phyloP scores from a whole-genome alignment of 2,888 invertebrate genomes.

The Tenthredo notha region DNA sequence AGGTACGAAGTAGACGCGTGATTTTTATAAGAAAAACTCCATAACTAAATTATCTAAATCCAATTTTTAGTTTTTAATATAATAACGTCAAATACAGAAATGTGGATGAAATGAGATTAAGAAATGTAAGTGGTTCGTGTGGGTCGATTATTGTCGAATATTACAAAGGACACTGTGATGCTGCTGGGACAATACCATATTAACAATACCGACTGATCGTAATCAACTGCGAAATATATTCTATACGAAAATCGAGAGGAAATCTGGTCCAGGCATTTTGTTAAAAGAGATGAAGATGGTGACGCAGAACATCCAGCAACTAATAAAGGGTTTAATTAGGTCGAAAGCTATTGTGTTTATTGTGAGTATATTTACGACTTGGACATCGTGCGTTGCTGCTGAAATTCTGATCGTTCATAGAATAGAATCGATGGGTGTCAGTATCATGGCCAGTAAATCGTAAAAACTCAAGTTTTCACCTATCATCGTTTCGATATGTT shows the following conservation, averaged over 20 bases:
- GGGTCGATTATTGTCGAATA: slow-evolving; percentile 2
- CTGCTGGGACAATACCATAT: slow-evolving; percentile 12
- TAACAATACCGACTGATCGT: neutral
- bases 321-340: neutral
- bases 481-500: neutral
- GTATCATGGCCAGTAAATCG: neutral
- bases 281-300: neutral
- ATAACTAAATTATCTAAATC: neutral
- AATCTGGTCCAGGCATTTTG: neutral
- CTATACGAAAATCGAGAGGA: slow-evolving; percentile 7
- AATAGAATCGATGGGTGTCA: neutral
- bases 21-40: neutral
- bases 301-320: neutral
- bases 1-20: neutral
- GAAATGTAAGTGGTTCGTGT: neutral
- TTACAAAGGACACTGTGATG: neutral
- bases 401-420: neutral
- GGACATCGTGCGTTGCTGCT: neutral
- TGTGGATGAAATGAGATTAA: neutral
- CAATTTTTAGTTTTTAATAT: neutral
- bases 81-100: neutral
- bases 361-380: neutral
- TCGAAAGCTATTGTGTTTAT: slow-evolving; percentile 32
- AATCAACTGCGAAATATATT: slow-evolving; percentile 24
- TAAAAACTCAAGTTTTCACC: neutral